Base-by-base conservation (phyloP, 2,888 invertebrate species). In the Tribolium freemani region DNA sequence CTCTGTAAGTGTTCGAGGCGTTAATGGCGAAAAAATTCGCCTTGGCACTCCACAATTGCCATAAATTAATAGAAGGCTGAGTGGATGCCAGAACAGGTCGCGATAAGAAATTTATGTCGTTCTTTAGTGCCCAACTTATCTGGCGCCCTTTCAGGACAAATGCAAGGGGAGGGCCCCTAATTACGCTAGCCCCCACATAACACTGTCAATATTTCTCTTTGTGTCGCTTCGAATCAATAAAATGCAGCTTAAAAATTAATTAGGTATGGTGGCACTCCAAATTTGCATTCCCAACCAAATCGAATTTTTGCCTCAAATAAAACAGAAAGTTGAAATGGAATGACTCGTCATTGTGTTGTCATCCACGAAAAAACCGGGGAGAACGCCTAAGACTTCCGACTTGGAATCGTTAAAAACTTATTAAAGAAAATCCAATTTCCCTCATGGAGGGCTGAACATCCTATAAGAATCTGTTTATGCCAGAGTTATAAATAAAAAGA, bases 61-160 rank as follows among this genome's bases (percentile, higher is more conserved):
- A 56, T 66, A 68, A 57, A 68, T 68, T 56, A 67, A 57, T 56
- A 56, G 11, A 31, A 48, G 56, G 20, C 26, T 38, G 54, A 53
- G 56, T 67, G 46, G 8, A 11, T 31, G 46, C 26, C 53, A 48
- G 46, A 66, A 63, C 51, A 63, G 10, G 8, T 51, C 20, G 48
- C 48, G 67, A 67, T 67, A 67, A 46, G 56, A 20, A 67, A 67
- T 67, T 67, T 67, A 67, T 67, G 67, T 46, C 45, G 56, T 64
- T 44, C 45, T 64, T 64, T 64, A 54, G 10, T 66, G 38, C 44
- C 16, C 38, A 57, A 68, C 50, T 68, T 50, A 57, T 57, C 57
- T 48, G 48, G 53, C 57, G 68, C 53, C 58, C 57, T 31, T 57
- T 45, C 31, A n/a, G 45, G 31, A 64, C 64, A 45, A 64, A 46